These are phyloP conservation scores for Sparidentex hasta DNA, from an alignment of 2,797 vertebrate species.

Conservation along the genomic window DNA sequence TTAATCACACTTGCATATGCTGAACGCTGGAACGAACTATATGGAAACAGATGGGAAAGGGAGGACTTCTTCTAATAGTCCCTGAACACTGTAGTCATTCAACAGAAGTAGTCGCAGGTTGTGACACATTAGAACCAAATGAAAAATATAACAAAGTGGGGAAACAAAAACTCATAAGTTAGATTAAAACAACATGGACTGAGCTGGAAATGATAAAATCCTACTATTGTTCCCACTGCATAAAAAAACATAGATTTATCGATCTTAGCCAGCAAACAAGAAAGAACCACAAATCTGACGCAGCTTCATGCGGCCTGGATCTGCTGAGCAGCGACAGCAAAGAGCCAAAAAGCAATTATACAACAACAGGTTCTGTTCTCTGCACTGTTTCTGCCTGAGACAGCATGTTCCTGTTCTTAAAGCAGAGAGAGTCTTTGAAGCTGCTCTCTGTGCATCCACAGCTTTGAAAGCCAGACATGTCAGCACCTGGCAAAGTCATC, in stretches of 20 bases:
- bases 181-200: not conserved
- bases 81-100: not conserved
- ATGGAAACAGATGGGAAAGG: too few relatives aligned
- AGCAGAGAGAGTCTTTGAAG: not conserved
- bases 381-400: not conserved
- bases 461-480: slow-evolving; percentile 4
- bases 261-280: too few relatives aligned
- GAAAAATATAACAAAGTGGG: not conserved
- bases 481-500: slow-evolving; percentile 34
- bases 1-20: too few relatives aligned
- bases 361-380: not conserved
- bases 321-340: not conserved
- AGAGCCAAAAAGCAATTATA: not conserved
- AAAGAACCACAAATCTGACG: too few relatives aligned
- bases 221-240: too few relatives aligned
- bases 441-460: not conserved
- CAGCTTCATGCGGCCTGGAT: too few relatives aligned
- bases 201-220: not conserved
- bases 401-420: not conserved
- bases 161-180: not conserved
- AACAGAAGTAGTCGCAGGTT: not conserved
- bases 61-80: not conserved
- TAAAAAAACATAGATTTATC: too few relatives aligned
- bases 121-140: not conserved
- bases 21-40: too few relatives aligned